Evolutionary conservation across 2,113 vertebrate species (phyloP).

Genomic region (Lonchura striata): DNA sequence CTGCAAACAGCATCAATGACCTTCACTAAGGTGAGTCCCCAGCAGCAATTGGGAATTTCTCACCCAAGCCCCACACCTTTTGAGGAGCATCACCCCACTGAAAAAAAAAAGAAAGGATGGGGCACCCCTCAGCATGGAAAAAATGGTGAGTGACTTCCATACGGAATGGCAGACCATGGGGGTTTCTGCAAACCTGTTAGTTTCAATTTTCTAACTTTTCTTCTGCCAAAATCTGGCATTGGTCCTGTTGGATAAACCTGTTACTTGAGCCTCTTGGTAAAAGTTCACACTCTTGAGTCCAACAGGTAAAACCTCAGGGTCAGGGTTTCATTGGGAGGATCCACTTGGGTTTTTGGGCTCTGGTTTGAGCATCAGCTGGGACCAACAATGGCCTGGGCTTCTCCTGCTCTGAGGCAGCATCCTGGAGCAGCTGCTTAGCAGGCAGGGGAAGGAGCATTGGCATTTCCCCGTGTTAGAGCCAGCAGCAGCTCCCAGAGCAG

Average conservation of each 20-base stretch:
- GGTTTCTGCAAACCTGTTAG: neutral
- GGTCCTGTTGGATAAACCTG: neutral
- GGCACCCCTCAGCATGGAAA: neutral
- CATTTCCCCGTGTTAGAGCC: neutral
- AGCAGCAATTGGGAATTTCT: neutral
- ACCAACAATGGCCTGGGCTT: neutral
- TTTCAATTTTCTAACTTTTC: neutral
- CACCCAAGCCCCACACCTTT: neutral
- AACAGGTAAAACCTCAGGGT: neutral
- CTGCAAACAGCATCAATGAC: neutral
- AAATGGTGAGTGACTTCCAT: neutral
- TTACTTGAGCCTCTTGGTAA: neutral
- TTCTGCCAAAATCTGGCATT: neutral
- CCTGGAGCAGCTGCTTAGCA: neutral
- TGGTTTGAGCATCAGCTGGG: neutral
- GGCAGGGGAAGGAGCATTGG: neutral
- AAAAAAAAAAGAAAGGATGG: neutral
- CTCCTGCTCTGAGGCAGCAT: neutral
- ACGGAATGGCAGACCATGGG: neutral
- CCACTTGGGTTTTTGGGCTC: fast-evolving
- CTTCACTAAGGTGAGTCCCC: neutral
- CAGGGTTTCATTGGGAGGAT: neutral
- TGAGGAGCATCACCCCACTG: neutral
- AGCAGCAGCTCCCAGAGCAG: neutral
- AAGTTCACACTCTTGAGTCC: fast-evolving